Percentiles rank a stretch among this genome's conserved stretches.
phyloP scores from a whole-genome alignment of 2,888 invertebrate genomes.

The Hydriomena furcata region DNA sequence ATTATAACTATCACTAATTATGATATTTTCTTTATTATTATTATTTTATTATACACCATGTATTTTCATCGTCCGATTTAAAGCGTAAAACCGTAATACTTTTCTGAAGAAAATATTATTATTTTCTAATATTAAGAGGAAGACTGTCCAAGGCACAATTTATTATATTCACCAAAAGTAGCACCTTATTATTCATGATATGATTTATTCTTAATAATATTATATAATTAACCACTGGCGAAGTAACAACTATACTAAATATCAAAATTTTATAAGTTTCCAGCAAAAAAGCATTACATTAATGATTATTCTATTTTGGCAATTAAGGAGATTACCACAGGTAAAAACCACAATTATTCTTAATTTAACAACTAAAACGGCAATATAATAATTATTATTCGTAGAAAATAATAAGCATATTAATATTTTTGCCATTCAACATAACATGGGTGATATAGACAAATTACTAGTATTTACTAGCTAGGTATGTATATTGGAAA shows the following conservation, averaged over 20 bases:
- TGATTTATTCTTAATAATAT: slow-evolving; percentile 34
- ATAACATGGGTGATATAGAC: too few species aligned
- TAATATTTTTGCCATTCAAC: too few species aligned
- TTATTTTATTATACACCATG: slow-evolving; percentile 43
- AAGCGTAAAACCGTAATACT: slow-evolving; percentile 81
- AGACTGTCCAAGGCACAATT: slow-evolving; percentile 69
- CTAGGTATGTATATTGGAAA: too few species aligned
- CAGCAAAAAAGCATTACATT: slow-evolving; percentile 15
- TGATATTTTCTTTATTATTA: slow-evolving; percentile 50
- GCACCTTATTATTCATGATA: slow-evolving; percentile 52
- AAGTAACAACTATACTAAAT: slow-evolving; percentile 18
- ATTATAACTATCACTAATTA: slow-evolving; percentile 46
- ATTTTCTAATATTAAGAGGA: slow-evolving; percentile 57
- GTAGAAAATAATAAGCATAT: not conserved
- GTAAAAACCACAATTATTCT: slow-evolving; percentile 49
- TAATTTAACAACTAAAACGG: slow-evolving; percentile 20
- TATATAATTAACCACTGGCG: slow-evolving; percentile 35
- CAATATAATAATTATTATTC: slow-evolving; percentile 6
- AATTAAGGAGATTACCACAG: slow-evolving; percentile 83
- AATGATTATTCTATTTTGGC: slow-evolving; percentile 74
- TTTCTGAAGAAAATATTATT: slow-evolving; percentile 55
- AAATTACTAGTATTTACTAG: too few species aligned
- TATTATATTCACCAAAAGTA: slow-evolving; percentile 46
- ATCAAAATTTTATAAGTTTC: slow-evolving; percentile 17
- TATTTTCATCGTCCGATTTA: slow-evolving; percentile 70